Base-by-base conservation (phyloP, 2,797 vertebrate species). In the Apogon hyalosoma region DNA sequence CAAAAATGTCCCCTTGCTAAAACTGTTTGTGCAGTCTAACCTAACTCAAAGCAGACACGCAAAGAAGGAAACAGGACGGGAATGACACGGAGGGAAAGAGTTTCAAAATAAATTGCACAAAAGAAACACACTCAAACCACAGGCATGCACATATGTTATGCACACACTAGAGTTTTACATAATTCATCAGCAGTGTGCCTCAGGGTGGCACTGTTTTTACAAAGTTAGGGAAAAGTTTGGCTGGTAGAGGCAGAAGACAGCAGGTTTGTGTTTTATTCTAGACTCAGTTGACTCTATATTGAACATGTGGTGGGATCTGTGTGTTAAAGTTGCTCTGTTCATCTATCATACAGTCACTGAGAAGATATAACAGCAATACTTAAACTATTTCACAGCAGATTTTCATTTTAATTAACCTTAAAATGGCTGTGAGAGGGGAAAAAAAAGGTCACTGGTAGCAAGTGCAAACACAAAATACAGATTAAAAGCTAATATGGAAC, bases 21-120 rank as follows among this genome's bases (percentile, higher is more conserved):
- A 75, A 45, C 46, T 48, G 66, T 77, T 73, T 69, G 41, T 2
- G 12, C 47, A 69, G 66, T 69, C 31, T 18, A 31, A 41, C 21
- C n/a, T 69, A 84, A 83, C 53, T 60, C 24, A 74, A 79, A 81
- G 46, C 75, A 85, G 55, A 80, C 58, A 48, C 45, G 5, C n/a
- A 21, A 18, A 15, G 15, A 52, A 58, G 50, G 21, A 48, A 45
- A 51, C 45, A n/a, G 31, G 21, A 33, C 21, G 12, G 15, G 53
- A 75, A 36, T 15, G 40, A 55, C 24, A 39, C 13, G 43, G 4
- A 49, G 13, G 8, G 36, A 47, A 48, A 51, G 39, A 42, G 31
- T 46, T 75, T 59, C 12, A 49, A 66, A 77, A 60, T 47, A 56
- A 69, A 50, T 11, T 40, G 43, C 12, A 40, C 28, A 7, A 50